Base-by-base conservation (phyloP, 2,113 vertebrate genomes). In the Oryzias woworae region DNA sequence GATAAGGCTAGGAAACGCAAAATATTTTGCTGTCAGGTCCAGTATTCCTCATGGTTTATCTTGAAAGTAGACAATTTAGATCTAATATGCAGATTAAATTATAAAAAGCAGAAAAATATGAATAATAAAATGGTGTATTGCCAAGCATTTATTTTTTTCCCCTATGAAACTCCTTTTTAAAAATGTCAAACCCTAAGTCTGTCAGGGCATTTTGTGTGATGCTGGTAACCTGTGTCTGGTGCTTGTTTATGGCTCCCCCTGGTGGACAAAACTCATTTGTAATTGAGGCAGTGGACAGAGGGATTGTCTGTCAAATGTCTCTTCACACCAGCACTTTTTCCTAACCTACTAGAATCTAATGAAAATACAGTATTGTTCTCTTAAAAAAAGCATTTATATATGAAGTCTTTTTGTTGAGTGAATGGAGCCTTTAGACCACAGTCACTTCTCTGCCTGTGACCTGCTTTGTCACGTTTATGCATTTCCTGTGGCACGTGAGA, bases 221-320 rank as follows among this genome's bases (percentile, higher is more conserved):
- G 31, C 58, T 61, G 2, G 69, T 58, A 28, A 28, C 26, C 26
- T 61, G 6, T 51, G 56, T 31, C 64, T 54, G 73, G 14, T 10
- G 48, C 31, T 66, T 65, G 48, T 17, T 66, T 69, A 73, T 59
- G 78, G 82, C 85, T 75, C 82, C 85, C 75, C 56, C 85, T 87
- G 75, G 77, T 86, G 84, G 82, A 75, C 14, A 47, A 22, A 13
- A 48, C 15, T 1, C 7, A 5, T 58, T 66, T 50, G 31, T 44
- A 54, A 47, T 49, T 50, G 58, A 78, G 53, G 75, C 53, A 3
- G 68, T 58, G 65, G 56, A 62, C 45, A 36, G 65, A 62, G 20
- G 46, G 47, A 58, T 69, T 45, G 68, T 47, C 58, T 66, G 67
- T 50, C 53, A 69, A 24, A 61, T 53, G 52, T 68, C 56, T 68